These are phyloP conservation scores for Hydrochoerus hydrochaeris DNA, from an alignment of 2,113 vertebrate genomes.

Conservation along the genomic window DNA sequence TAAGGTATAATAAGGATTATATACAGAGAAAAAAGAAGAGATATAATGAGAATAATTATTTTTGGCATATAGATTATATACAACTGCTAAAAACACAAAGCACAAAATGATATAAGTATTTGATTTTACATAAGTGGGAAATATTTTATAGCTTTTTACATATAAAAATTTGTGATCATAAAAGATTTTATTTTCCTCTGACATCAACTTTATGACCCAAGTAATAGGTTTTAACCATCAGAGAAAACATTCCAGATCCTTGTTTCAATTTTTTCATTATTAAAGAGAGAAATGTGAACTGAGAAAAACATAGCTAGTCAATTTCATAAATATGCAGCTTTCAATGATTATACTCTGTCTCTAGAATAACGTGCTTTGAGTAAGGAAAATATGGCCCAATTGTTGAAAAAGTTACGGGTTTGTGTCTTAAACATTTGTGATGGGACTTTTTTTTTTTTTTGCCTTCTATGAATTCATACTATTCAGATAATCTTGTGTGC, in stretches of 20 bases:
- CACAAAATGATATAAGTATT: not conserved
- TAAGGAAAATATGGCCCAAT: not conserved
- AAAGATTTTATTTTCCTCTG: conserved; percentile 51
- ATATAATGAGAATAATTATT: not conserved
- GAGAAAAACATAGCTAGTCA: not conserved
- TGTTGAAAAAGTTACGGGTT: not conserved
- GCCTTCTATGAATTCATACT: not conserved
- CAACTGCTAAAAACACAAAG: conserved; percentile 2
- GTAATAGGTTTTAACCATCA: conserved; percentile 53
- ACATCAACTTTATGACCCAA: conserved; percentile 55
- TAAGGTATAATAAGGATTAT: not conserved
- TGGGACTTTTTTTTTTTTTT: not conserved
- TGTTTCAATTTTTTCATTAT: conserved; percentile 17
- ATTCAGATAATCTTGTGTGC: not conserved
- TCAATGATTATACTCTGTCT: not conserved
- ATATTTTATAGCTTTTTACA: not conserved
- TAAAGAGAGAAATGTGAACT: conserved; percentile 30
- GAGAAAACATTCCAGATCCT: conserved; percentile 3
- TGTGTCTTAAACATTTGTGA: not conserved
- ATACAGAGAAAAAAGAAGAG: not conserved
- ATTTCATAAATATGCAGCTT: conserved; percentile 9
- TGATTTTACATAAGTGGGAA: not conserved
- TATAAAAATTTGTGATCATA: conserved; percentile 40
- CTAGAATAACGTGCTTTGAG: not conserved
- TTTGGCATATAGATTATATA: not conserved